Conservation (phyloP, 1,140 invertebrate species). For the Drosophila tsacasi region DNA sequence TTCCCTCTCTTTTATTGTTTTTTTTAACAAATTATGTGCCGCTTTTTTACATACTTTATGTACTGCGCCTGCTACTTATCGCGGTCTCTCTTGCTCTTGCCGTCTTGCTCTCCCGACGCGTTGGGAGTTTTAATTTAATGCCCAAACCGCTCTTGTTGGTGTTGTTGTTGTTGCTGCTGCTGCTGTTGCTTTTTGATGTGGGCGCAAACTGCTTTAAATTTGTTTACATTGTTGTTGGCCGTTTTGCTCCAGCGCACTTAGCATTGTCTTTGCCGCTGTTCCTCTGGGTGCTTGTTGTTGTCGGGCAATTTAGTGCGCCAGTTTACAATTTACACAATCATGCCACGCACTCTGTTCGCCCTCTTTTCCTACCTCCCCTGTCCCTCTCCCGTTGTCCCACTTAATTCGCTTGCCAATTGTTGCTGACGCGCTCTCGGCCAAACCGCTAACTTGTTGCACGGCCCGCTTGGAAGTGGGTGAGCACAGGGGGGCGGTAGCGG, state of each 20-base stretch:
- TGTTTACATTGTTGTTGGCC: slow-evolving; percentile 69
- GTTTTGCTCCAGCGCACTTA: slow-evolving; percentile 73
- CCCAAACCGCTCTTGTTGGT: slow-evolving; percentile 54
- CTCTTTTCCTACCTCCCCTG: slow-evolving; percentile 6
- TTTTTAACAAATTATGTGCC: slow-evolving; percentile 75
- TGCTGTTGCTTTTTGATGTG: slow-evolving; percentile 67
- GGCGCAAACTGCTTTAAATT: slow-evolving; percentile 77
- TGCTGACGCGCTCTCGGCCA: slow-evolving; percentile 51
- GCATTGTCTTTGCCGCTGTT: slow-evolving; percentile 40
- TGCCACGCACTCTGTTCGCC: slow-evolving; percentile 58
- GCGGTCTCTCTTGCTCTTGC: neutral
- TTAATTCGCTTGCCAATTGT: slow-evolving; percentile 56
- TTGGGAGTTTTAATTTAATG: slow-evolving; percentile 68
- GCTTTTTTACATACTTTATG: slow-evolving; percentile 66
- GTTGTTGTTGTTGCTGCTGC: slow-evolving; percentile 35
- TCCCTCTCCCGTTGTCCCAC: slow-evolving; percentile 36
- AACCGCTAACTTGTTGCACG: slow-evolving; percentile 49
- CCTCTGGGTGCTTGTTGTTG: slow-evolving; percentile 19
- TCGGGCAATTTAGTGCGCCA: slow-evolving; percentile 51
- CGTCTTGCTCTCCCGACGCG: slow-evolving; percentile 9
- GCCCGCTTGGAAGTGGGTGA: neutral
- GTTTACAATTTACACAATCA: slow-evolving; percentile 60
- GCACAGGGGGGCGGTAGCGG: neutral
- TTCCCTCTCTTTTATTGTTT: slow-evolving; percentile 43
- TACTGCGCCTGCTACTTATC: slow-evolving; percentile 52